A percentile compares a stretch with the other conserved stretches of the same genome.
Evolutionary conservation across 2,888 invertebrate species (phyloP).

Genomic region (Diplolepis rosae): DNA sequence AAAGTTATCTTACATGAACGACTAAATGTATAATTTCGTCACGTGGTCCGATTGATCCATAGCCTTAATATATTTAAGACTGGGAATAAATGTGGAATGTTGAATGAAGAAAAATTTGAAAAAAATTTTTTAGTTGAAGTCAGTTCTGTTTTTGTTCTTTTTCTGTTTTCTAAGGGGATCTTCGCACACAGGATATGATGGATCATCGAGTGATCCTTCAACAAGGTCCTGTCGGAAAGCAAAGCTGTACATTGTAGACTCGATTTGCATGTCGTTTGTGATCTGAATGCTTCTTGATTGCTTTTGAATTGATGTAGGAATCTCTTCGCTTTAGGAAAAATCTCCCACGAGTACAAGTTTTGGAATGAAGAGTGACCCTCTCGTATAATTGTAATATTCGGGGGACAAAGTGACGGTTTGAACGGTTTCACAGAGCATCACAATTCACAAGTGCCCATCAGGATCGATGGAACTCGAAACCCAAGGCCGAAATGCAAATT

Average conservation of each 20-base stretch:
- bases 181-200: conserved; percentile 51
- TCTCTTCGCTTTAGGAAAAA: conserved; percentile 14
- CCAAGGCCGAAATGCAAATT: background rate
- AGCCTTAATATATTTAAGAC: too few species aligned
- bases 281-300: conserved; percentile 64
- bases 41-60: too few species aligned
- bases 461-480: conserved; percentile 12
- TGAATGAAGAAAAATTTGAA: too few species aligned
- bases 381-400: background rate
- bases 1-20: too few species aligned
- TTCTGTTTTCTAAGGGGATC: background rate
- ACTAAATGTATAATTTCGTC: too few species aligned
- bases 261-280: conserved; percentile 62
- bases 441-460: conserved; percentile 18
- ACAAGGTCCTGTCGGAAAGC: conserved; percentile 32
- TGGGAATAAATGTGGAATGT: too few species aligned
- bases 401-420: background rate
- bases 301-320: conserved; percentile 47
- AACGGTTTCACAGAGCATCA: background rate
- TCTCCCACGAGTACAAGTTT: conserved; percentile 25
- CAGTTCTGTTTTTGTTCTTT: background rate
- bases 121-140: too few species aligned
- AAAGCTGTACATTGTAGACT: conserved; percentile 47
- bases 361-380: background rate
- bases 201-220: conserved; percentile 59